Evolutionary conservation across 2,113 vertebrate genomes (phyloP), one percentile per base, ranked within the genome.

Genomic region (Aix galericulata): DNA sequence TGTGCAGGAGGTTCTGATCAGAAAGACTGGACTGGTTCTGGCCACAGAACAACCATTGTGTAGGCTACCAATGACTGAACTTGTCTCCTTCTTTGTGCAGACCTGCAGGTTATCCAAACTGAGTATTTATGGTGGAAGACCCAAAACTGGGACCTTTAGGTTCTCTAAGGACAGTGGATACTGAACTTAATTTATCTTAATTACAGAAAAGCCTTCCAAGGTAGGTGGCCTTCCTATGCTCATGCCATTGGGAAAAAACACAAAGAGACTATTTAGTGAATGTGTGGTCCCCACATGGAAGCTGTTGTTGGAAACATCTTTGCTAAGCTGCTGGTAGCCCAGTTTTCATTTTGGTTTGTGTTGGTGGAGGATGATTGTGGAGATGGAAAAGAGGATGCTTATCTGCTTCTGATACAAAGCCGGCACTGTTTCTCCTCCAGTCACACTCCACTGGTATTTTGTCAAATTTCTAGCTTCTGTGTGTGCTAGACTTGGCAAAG

Each of bases 251-350:
- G 40, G n/a, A 55, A 77, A 76, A 48, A 48, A 48, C 46, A 48
- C 20, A 22, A 48, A 48, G 20, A 48, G 46, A 12, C 4, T 8
- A 1, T 46, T 72, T 10, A 53, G 16, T 18, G 31, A 50, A 5
- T 10, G 9, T 38, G 29, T 63, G 42, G 55, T 48, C 22, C 63
- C 15, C 44, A 44, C 1, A 0, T 40, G 62, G 60, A 52, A 78
- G 17, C 22, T 46, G 0, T 25, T 53, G 3, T 2, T 60, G 62
- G 56, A 44, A 68, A 29, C 3, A 3, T 34, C 13, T 58, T 62
- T 72, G n/a, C 8, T 53, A 34, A 53, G 14, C 5, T 18, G 4
- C 69, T 42, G 6, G 20, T 15, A 59, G 31, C 8, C 29, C 15
- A 7, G 11, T 25, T 75, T 15, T 82, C 5, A 3, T 53, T 81